phyloP scores from a whole-genome alignment of 1,140 invertebrate species.

The Drosophila hydei region DNA sequence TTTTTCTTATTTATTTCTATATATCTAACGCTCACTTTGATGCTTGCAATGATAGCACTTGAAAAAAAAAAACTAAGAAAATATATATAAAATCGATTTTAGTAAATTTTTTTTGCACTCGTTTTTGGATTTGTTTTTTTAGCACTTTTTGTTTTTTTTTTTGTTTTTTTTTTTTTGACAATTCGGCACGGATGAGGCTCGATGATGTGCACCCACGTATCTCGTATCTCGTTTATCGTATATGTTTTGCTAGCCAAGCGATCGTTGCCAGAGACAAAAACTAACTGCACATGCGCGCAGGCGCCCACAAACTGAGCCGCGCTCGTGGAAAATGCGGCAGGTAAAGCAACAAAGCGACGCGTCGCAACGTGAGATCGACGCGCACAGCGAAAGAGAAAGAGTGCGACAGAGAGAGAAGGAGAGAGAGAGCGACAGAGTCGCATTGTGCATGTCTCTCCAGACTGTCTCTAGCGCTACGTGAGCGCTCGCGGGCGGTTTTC shows the following conservation, averaged over 20 bases:
- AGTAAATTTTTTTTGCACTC: conserved; percentile 32
- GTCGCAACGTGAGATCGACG: conserved; percentile 20
- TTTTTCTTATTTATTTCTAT: conserved; percentile 9
- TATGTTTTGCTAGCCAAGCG: conserved; percentile 27
- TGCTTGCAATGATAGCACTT: conserved; percentile 24
- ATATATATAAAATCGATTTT: conserved; percentile 22
- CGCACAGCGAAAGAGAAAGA: background rate
- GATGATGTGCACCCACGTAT: conserved; percentile 19
- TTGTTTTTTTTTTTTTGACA: conserved; percentile 10
- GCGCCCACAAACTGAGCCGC: conserved; percentile 75
- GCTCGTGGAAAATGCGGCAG: conserved; percentile 65
- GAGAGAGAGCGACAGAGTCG: conserved; percentile 1
- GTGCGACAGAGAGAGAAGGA: background rate
- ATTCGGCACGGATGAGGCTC: conserved; percentile 14
- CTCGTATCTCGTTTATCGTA: conserved; percentile 18
- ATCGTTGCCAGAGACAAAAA: conserved; percentile 43
- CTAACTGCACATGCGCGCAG: conserved; percentile 78
- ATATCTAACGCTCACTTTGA: background rate
- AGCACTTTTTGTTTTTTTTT: background rate
- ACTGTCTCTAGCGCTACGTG: conserved; percentile 54
- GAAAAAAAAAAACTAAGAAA: conserved; percentile 51
- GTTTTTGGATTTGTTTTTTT: background rate
- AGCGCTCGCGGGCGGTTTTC: conserved; percentile 60
- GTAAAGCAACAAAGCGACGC: conserved; percentile 45
- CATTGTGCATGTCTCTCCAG: conserved; percentile 8